A percentile compares a stretch with the other conserved stretches of the same genome.
Conservation (phyloP, 2,113 vertebrate species). For the Cyanoliseus patagonus region DNA sequence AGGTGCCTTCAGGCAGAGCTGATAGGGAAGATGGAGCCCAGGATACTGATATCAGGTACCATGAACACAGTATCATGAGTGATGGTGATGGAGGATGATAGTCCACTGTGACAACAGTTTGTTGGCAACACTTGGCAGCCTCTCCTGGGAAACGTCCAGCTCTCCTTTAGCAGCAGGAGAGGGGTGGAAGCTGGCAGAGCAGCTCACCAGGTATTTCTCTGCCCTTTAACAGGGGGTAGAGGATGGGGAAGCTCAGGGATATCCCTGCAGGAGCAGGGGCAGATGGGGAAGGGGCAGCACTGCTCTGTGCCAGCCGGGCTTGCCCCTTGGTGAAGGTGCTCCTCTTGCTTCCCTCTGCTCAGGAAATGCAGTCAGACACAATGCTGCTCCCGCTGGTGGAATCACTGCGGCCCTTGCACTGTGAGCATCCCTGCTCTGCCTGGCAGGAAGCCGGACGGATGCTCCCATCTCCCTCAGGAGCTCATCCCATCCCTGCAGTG, state of each 20-base stretch:
- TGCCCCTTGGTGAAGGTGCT: not conserved
- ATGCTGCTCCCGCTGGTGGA: rapidly evolving
- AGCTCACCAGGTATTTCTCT: not conserved
- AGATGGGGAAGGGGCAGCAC: not conserved
- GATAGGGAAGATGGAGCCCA: slow-evolving; percentile 3
- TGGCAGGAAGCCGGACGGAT: rapidly evolving
- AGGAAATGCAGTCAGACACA: not conserved
- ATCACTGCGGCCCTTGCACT: not conserved
- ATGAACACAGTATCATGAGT: rapidly evolving
- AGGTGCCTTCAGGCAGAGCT: not conserved
- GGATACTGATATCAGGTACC: not conserved
- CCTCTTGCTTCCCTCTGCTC: not conserved
- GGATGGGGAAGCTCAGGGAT: not conserved
- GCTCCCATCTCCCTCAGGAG: not conserved
- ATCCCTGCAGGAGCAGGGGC: not conserved
- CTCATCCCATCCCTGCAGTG: not conserved
- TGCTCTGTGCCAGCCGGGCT: not conserved
- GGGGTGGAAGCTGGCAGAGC: not conserved
- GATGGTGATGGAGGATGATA: not conserved
- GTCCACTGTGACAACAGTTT: not conserved
- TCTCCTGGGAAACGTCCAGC: not conserved
- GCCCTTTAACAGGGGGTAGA: rapidly evolving
- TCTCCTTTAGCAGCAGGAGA: not conserved
- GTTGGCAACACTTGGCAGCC: not conserved
- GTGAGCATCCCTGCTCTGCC: rapidly evolving